Evolutionary conservation across 2,113 vertebrate genomes (phyloP).

Genomic region (Plotosus lineatus): DNA sequence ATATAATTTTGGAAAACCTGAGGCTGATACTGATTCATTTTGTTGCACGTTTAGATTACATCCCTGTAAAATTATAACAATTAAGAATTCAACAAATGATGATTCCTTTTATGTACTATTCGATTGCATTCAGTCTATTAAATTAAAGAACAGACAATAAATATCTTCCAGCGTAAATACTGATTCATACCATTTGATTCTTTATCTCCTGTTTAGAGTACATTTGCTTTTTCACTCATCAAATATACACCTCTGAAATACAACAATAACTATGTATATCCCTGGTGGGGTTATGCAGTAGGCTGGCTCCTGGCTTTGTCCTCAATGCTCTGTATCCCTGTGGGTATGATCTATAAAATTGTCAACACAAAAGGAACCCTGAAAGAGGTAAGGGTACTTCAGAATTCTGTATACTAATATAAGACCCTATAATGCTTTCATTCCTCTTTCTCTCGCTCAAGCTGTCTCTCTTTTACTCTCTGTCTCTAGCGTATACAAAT

Average conservation of each 20-base stretch:
- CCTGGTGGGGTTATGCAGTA: slow-evolving; percentile 89
- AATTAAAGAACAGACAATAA: neutral
- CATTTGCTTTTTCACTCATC: slow-evolving; percentile 90
- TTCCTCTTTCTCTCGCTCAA: neutral
- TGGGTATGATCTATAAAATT: slow-evolving; percentile 81
- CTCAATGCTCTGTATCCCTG: slow-evolving; percentile 90
- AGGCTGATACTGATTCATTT: neutral
- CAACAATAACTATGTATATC: slow-evolving; percentile 93
- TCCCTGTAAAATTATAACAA: neutral
- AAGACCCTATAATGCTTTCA: neutral
- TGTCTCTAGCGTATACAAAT: slow-evolving; percentile 63
- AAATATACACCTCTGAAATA: slow-evolving; percentile 93
- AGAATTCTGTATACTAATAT: too few relatives aligned
- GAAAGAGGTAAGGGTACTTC: slow-evolving; percentile 75
- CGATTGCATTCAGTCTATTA: neutral
- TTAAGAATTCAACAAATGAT: neutral
- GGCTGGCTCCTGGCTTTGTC: slow-evolving; percentile 92
- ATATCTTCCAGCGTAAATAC: neutral
- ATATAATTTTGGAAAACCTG: neutral
- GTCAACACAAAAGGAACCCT: slow-evolving; percentile 82
- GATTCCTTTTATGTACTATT: neutral
- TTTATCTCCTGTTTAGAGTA: slow-evolving; percentile 75
- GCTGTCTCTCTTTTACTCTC: neutral
- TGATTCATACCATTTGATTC: neutral
- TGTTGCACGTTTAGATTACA: neutral